A percentile compares a stretch with the other conserved stretches of the same genome.
Conservation (phyloP, 2,797 vertebrate species). For the Coilia nasus region DNA sequence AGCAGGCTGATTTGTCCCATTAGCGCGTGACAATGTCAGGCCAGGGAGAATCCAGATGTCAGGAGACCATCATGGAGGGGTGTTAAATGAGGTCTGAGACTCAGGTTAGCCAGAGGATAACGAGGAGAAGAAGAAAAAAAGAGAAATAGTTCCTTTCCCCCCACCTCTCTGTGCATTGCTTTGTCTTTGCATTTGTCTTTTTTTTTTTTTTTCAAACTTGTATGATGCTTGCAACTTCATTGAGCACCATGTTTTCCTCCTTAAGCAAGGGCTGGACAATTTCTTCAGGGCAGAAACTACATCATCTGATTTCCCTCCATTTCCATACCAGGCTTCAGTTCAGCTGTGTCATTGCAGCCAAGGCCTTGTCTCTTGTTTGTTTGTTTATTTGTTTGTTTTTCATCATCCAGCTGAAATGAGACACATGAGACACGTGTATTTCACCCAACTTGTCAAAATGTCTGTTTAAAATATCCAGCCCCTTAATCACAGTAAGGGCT, state of each 20-base stretch:
- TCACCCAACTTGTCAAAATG: not conserved
- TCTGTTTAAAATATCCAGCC: not conserved
- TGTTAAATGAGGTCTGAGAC: slow-evolving; percentile 3
- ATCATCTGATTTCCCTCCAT: slow-evolving; percentile 15
- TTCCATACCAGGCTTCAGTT: slow-evolving; percentile 25
- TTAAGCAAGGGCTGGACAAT: slow-evolving; percentile 53
- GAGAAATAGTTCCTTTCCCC: not conserved
- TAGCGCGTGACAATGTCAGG: not conserved
- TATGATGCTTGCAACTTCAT: slow-evolving; percentile 21
- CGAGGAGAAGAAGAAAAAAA: slow-evolving; percentile 10
- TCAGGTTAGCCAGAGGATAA: slow-evolving; percentile 33
- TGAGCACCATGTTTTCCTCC: slow-evolving; percentile 45
- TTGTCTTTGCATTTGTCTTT: not conserved
- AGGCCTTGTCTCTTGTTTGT: not conserved
- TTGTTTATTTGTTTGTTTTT: not conserved
- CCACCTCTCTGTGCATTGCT: not conserved
- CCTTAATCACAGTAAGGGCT: slow-evolving; percentile 36
- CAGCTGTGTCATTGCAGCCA: not conserved
- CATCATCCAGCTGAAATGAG: not conserved
- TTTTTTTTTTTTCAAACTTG: slow-evolving; percentile 21
- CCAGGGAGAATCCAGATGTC: not conserved
- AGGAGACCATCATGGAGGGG: not conserved
- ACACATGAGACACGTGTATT: slow-evolving; percentile 12
- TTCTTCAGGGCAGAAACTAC: slow-evolving; percentile 46
- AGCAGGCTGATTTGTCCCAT: not conserved